Percentiles rank a stretch among this genome's conserved stretches.
phyloP scores from a whole-genome alignment of 2,888 invertebrate genomes.

The Philereme vetulata region DNA sequence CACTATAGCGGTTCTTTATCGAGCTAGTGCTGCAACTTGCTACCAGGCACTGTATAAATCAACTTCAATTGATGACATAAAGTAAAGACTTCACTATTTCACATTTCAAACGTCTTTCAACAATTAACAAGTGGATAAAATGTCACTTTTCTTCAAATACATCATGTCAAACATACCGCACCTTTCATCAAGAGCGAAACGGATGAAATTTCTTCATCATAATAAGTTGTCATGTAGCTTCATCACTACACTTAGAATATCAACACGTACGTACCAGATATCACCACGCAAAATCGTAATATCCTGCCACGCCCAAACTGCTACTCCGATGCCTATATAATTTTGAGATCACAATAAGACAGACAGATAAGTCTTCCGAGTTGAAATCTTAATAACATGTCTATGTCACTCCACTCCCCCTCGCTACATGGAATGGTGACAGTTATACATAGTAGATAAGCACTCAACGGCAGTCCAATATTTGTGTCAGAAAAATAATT shows the following conservation, averaged over 20 bases:
- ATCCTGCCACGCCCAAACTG: conserved; percentile 32
- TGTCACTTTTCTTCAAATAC: too few species aligned
- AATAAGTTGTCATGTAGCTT: conserved; percentile 1
- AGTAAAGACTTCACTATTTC: too few species aligned
- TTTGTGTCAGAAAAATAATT: not conserved
- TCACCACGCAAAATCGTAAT: conserved; percentile 30
- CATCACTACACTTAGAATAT: conserved; percentile 5
- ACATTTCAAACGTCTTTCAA: too few species aligned
- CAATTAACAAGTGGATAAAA: too few species aligned
- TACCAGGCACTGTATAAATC: too few species aligned
- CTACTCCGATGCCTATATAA: conserved; percentile 27
- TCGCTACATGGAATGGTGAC: conserved; percentile 33
- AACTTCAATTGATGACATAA: too few species aligned
- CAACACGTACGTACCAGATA: conserved; percentile 24
- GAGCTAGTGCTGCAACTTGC: too few species aligned
- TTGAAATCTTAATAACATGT: conserved; percentile 66
- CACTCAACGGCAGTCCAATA: conserved; percentile 4
- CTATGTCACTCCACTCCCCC: conserved; percentile 60
- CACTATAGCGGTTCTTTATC: too few species aligned
- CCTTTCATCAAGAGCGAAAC: too few species aligned
- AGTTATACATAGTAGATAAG: conserved; percentile 1
- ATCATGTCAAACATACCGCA: too few species aligned
- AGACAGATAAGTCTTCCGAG: conserved; percentile 53
- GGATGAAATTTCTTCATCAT: too few species aligned
- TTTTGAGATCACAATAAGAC: conserved; percentile 37